Percentiles rank a stretch among this genome's conserved stretches.
phyloP scores from a whole-genome alignment of 2,888 invertebrate species.

The Lithophane ornitopus region DNA sequence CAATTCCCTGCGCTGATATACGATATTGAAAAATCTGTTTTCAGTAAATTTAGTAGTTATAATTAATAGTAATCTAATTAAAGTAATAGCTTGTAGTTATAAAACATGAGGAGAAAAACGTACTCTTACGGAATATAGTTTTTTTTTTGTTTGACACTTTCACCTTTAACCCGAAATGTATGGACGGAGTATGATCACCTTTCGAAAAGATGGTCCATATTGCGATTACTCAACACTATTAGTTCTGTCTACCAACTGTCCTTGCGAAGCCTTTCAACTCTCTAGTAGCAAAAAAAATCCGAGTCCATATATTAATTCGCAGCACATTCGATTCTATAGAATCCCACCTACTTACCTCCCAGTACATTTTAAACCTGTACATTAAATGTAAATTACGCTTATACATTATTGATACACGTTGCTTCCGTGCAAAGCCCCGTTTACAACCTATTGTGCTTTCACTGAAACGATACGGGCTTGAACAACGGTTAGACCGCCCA shows the following conservation, averaged over 20 bases:
- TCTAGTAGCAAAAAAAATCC: constrained; percentile 2
- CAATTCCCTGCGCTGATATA: no score
- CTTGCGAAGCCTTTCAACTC: background rate
- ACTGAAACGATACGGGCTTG: constrained; percentile 34
- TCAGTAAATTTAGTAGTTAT: no score
- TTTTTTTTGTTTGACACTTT: no score
- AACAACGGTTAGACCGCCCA: constrained; percentile 40
- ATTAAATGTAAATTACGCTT: constrained; percentile 57
- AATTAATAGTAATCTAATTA: no score
- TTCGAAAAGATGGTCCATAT: background rate
- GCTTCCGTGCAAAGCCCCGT: constrained; percentile 28
- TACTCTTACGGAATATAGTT: no score
- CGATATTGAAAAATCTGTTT: no score
- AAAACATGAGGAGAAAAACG: no score
- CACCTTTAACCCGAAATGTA: no score
- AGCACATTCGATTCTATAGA: constrained; percentile 20
- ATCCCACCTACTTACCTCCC: background rate
- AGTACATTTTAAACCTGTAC: constrained; percentile 46
- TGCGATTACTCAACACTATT: background rate
- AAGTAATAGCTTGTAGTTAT: no score
- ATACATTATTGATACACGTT: constrained; percentile 60
- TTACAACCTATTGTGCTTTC: constrained; percentile 50
- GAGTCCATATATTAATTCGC: constrained; percentile 7
- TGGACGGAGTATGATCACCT: no score
- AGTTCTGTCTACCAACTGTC: background rate